Evolutionary conservation across 2,797 vertebrate species (phyloP), one percentile per base, ranked within the genome.

Genomic region (Channallabes apus): DNA sequence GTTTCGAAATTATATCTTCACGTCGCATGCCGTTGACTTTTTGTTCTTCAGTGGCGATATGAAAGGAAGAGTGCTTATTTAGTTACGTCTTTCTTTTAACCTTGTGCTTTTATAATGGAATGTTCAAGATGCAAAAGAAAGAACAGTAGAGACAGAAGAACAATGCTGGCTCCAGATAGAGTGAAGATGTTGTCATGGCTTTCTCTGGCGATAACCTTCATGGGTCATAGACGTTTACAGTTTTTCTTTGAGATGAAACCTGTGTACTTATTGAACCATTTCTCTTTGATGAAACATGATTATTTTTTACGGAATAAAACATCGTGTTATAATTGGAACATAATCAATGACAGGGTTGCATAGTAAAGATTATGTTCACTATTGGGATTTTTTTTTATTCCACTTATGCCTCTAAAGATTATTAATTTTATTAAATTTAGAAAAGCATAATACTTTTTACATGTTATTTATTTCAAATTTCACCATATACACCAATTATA

Each of bases 101-200:
- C 93, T 94, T 93, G 90, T 91, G 89, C 91, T 85, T 90, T 90
- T 91, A 94, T 94, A 94, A 94, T 94, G 91, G 91, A 87, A 81
- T 92, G 89, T 94, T 94, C 92, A 90, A 92, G 90, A 94, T 92
- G 91, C 93, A 94, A 95, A 95, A 86, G 85, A 89, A 90, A 90
- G 92, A 92, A 91, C 88, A 90, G 88, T 90, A 90, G 88, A 92
- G 92, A 92, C 89, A 92, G 90, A 88, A 89, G 84, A 90, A 93
- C 87, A 92, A 91, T 91, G 90, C 76, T 75, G 68, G 85, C 77
- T 83, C 83, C 8, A 73, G 85, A 89, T 83, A 89, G 80, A 84
- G 89, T 86, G 85, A 91, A 88, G 72, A 85, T 89, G 83, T 89
- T 89, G 85, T 92, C 93, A 92, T 91, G 87, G 88, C 76, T 81